Evolutionary conservation across 2,113 vertebrate species (phyloP), one percentile per base, ranked within the genome.

Genomic region (Aegithalos caudatus): DNA sequence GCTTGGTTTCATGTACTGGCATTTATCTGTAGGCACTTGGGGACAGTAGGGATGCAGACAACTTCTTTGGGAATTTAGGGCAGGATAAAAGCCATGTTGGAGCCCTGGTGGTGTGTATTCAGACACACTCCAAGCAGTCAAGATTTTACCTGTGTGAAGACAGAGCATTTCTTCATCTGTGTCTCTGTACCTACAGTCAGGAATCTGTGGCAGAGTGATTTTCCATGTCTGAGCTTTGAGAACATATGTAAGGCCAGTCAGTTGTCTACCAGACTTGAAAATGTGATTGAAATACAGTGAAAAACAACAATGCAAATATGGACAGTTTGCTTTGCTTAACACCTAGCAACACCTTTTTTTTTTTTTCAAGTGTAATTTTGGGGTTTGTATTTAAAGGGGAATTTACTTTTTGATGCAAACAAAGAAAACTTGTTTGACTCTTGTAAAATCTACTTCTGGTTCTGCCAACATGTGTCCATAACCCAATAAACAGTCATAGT

Each of bases 381-480:
- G 5, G 37, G 3, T 33, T 2, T 38, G 8, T 69, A 38, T 79
- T 72, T 95, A 42, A 95, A 86, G 25, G 13, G 62, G 18, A 86
- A 71, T 42, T 71, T 60, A 40, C 6, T 54, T 66, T 29, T 33
- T 42, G 27, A 58, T 62, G 11, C 13, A 69, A 72, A 76, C 3
- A 45, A 64, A 62, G 31, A 37, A 56, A 72, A 73, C 11, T n/a
- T n/a, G n/a, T n/a, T n/a, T 40, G 11, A 31, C 17, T 16, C 5
- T 37, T 57, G 6, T 53, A 65, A 88, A 73, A 74, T 73, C 15
- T 73, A 1, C 6, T 69, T 54, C n/a, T 76, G 28, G 4, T 60
- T 73, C 58, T 93, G 57, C 35, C 76, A 40, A 48, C 0, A 0
- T 13, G 5, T 6, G 1, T 9, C n/a, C 2, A 0, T 38, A 12